Base-by-base conservation (phyloP, 2,888 invertebrate species). In the Bugulina stolonifera region DNA sequence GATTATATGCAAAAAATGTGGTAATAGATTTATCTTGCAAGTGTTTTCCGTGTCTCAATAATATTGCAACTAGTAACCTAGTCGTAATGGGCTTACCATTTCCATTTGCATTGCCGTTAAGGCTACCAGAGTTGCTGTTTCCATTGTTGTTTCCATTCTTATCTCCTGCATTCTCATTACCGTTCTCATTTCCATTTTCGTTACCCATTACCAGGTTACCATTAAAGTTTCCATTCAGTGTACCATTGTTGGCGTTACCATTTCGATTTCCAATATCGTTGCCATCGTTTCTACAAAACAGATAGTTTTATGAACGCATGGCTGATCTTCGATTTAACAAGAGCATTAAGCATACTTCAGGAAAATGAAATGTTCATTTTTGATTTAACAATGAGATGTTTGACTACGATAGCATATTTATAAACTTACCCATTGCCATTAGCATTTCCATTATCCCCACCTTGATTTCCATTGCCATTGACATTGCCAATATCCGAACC, bases 381-480 rank as follows among this genome's bases (percentile, higher is more conserved):
- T 52, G 52, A 10, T 52, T 10, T 52, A 14, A 52, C 14, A 14
- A 52, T 52, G 52, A 10, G 22, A 52, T 52, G 22, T 52, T 52
- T 52, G 52, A 10, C 22, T 14, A 14, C 22, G 22, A 22, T 52
- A 52, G 52, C 52, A 52, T n/a, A n/a, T n/a, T n/a, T n/a, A n/a
- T n/a, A n/a, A n/a, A 18, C 64, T 64, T 64, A 64, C 64, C 32
- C 64, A 32, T 64, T 64, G 34, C 64, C 64, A 64, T 64, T 64
- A 14, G 64, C 64, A 34, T 64, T 64, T 25, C 64, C 64, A 64
- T 64, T 64, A n/a, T 64, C 64, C 14, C 10, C 32, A 14, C 64
- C 64, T 14, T 27, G 10, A n/a, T 64, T 64, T 27, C 32, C 27
- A 64, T 64, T 64, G 25, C 64, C 64, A 64, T 64, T 64, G 25